phyloP scores from a whole-genome alignment of 2,888 invertebrate genomes.

The Alentia gelatinosa region DNA sequence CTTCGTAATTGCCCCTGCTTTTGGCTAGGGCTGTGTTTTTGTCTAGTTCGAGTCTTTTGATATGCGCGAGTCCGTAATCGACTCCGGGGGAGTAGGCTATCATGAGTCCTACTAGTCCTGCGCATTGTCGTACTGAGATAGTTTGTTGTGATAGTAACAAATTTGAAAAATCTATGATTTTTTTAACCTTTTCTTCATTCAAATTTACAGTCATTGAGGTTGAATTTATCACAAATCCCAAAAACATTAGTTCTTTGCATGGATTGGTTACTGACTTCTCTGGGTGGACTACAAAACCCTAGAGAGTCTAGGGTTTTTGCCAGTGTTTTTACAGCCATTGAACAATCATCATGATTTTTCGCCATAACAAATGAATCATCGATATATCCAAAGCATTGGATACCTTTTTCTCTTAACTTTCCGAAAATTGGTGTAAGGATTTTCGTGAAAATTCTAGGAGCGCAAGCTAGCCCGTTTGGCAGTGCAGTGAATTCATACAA shows the following conservation, averaged over 20 bases:
- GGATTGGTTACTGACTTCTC: background rate
- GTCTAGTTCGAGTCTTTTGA: background rate
- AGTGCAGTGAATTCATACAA: constrained; percentile 59
- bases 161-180: background rate
- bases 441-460: constrained; percentile 63
- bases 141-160: background rate
- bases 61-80: background rate
- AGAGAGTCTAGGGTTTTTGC: background rate
- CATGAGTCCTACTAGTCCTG: background rate
- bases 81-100: background rate
- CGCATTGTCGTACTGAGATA: background rate
- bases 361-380: background rate
- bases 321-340: background rate
- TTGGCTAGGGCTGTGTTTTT: background rate
- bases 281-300: background rate
- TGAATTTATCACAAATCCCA: background rate
- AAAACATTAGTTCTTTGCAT: background rate
- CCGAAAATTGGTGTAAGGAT: constrained; percentile 64
- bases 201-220: background rate
- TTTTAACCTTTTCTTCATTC: background rate
- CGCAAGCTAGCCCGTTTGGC: constrained; percentile 61
- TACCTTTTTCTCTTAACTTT: constrained; percentile 55
- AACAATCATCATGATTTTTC: background rate
- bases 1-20: background rate
- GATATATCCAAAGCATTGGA: background rate